phyloP scores from a whole-genome alignment of 2,797 vertebrate genomes.

The Oreortyx pictus region DNA sequence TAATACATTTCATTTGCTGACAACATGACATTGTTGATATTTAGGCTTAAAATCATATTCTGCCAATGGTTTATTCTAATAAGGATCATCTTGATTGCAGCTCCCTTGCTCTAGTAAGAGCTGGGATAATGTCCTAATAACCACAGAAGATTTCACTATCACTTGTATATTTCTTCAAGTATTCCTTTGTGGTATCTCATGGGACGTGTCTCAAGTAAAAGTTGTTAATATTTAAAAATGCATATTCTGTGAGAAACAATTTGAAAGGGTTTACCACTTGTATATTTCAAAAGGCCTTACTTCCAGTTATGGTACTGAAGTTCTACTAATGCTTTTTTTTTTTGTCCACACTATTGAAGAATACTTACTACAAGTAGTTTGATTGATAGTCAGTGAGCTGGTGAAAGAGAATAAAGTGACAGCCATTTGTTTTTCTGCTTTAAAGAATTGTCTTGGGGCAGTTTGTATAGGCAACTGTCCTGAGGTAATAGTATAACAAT shows the following conservation, averaged over 20 bases:
- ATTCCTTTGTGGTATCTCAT: neutral
- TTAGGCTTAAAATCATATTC: constrained; percentile 51
- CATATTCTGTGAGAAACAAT: neutral
- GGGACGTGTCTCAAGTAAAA: neutral
- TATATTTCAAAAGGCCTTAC: neutral
- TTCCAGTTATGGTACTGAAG: neutral
- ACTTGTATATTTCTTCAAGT: neutral
- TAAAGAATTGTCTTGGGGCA: constrained; percentile 15
- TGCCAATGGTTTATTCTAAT: constrained; percentile 47
- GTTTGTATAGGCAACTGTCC: neutral
- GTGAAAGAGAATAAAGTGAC: neutral
- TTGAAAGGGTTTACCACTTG: neutral
- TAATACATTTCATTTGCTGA: constrained; percentile 43
- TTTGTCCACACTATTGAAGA: neutral
- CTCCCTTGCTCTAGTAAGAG: neutral
- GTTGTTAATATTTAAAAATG: constrained; percentile 1
- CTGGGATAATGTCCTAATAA: constrained; percentile 14
- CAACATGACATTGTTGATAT: constrained; percentile 45
- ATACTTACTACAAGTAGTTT: neutral
- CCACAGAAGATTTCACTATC: neutral
- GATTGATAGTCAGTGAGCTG: neutral
- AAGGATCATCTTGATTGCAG: constrained; percentile 16
- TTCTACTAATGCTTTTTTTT: neutral
- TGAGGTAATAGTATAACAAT: neutral
- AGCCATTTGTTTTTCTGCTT: neutral